phyloP scores from a whole-genome alignment of 1,140 invertebrate genomes.

The Achatina immaculata region DNA sequence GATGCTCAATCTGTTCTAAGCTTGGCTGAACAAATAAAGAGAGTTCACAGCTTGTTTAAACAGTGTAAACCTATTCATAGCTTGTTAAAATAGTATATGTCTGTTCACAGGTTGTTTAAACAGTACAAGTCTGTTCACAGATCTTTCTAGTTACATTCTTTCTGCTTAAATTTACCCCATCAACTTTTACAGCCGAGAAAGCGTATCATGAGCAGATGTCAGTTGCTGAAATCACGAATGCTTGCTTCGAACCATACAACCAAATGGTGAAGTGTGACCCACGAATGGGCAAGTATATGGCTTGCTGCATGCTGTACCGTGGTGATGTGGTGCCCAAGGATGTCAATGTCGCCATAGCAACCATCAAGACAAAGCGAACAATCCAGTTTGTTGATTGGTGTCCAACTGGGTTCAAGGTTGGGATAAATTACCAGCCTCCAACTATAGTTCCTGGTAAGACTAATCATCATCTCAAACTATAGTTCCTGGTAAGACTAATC shows the following conservation, averaged over 20 bases:
- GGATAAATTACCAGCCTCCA: slow-evolving; percentile 4
- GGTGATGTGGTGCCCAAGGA: slow-evolving; percentile 78
- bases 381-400: slow-evolving; percentile 14
- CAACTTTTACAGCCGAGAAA: slow-evolving; percentile 56
- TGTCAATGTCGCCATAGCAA: slow-evolving; percentile 77
- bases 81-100: too few species aligned
- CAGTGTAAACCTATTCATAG: too few species aligned
- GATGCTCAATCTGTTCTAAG: too few species aligned
- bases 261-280: slow-evolving; percentile 95
- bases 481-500: too few species aligned
- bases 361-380: slow-evolving; percentile 38
- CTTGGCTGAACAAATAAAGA: too few species aligned
- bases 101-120: too few species aligned
- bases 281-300: slow-evolving; percentile 75
- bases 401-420: slow-evolving; percentile 6
- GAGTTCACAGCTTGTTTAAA: too few species aligned
- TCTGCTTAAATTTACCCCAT: not conserved
- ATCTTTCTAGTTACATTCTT: too few species aligned
- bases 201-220: slow-evolving; percentile 68
- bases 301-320: slow-evolving; percentile 3
- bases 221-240: slow-evolving; percentile 75
- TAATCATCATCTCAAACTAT: too few species aligned
- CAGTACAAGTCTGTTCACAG: too few species aligned
- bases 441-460: not conserved
- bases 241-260: slow-evolving; percentile 83